Base-by-base conservation (phyloP, 2,888 invertebrate species). In the Reticulitermes lucifugus region DNA sequence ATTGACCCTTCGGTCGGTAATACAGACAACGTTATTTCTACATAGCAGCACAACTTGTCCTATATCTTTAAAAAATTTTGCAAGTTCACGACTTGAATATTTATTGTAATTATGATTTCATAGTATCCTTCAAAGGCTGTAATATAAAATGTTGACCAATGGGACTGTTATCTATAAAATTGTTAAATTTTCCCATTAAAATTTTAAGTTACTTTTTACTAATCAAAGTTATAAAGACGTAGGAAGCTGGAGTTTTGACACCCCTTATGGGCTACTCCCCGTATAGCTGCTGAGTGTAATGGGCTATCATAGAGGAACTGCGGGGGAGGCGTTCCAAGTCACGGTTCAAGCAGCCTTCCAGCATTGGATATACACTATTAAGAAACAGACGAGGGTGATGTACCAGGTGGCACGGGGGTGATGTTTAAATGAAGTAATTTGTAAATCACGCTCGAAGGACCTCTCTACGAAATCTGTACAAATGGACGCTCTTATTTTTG, bases 391-490 rank as follows among this genome's bases (percentile, higher is more conserved):
- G 70, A 81, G 81, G 25, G 79, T 25, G 51, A 79, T 79, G 18
- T n/a, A n/a, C 25, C 65, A 25, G 77, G 22, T 41, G 83, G 73
- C 73, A 75, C 25, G 75, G 83, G 77, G 73, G 75, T 77, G 83
- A 55, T 59, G 73, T 46, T 83, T 85, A 85, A 85, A 83, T 82
- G 85, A 85, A 65, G 85, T 85, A 85, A 85, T 85, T 85, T 85
- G 85, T 82, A 85, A 60, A 85, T 85, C 85, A 85, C 77, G 85
- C 60, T 43, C 82, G 35, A 59, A 35, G 81, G 70, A 81, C 70
- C 70, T 81, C 46, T 25, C 14, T 70, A 81, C 65, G 41, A 70
- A 81, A 81, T 81, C 81, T 81, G 70, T 81, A 70, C 70, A 46
- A 25, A 70, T 25, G 25, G 43, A 10, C 65, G n/a, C 41, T 65